Evolutionary conservation across 2,888 invertebrate species (phyloP), one percentile per base, ranked within the genome.

Genomic region (Habroteleia sp.): DNA sequence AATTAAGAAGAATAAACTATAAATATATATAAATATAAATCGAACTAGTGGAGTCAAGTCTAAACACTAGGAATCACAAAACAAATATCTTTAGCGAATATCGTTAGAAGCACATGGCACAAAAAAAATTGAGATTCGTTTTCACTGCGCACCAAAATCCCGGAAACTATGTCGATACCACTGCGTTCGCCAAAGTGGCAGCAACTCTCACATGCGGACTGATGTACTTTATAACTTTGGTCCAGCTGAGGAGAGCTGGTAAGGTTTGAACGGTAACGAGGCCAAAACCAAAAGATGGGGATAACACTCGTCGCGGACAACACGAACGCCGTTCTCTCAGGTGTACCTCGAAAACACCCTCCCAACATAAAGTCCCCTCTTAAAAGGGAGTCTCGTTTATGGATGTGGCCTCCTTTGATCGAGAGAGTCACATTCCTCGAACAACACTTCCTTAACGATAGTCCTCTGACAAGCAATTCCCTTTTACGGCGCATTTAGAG

Each of bases 181-280:
- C 79, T 81, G 83, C 80, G 83, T 82, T 81, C 76, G 71, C 79
- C 83, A 85, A 83, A 84, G 86, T 85, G 84, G 81, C 84, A 84
- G 83, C 86, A 83, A 78, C 82, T 85, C 81, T 80, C 76, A 76
- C 78, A 77, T 74, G 80, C 79, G 78, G 73, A 50, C 80, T 72
- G 84, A 82, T 85, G 80, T 80, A 80, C 87, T 88, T 88, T 88
- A 87, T 87, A 87, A 87, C 84, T 85, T 87, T 85, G 83, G 85
- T 82, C 78, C 77, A 77, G 76, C 73, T 46, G 69, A 69, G 69
- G 71, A 62, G 74, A 60, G 63, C 33, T 68, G 63, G 74, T 54
- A 56, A 50, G 72, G 66, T 73, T 66, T 71, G 74, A 68, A 74
- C 75, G 72, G 75, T 80, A 85, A 85, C 81, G 84, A 84, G 86